Percentiles rank a stretch among this genome's conserved stretches.
Evolutionary conservation across 2,888 invertebrate genomes (phyloP).

Genomic region (Pyrrhia umbra): DNA sequence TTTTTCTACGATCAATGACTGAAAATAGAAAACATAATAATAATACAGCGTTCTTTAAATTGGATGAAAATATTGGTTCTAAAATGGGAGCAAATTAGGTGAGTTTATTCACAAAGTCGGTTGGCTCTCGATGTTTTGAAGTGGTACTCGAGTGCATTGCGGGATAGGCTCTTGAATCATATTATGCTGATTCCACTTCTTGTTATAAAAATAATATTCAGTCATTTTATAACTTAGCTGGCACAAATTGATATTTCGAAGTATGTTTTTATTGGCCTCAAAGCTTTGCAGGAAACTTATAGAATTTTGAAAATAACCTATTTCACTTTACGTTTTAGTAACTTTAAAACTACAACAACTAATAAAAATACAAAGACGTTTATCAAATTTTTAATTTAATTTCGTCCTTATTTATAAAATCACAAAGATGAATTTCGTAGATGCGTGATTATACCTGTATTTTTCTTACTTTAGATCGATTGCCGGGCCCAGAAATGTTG

Average conservation of each 20-base stretch:
- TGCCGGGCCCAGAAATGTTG: not conserved
- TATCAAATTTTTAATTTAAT: no score
- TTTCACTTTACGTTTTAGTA: no score
- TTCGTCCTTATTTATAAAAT: no score
- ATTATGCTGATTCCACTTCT: conserved; percentile 31
- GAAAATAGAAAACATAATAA: conserved; percentile 15
- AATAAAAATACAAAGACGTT: no score
- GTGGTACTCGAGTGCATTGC: conserved; percentile 48
- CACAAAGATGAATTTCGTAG: no score
- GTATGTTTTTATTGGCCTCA: not conserved
- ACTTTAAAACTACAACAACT: no score
- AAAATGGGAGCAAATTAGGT: conserved; percentile 48
- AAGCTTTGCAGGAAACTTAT: no score
- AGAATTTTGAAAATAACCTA: no score
- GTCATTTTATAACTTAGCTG: not conserved
- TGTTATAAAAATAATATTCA: conserved; percentile 25
- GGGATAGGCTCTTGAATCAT: conserved; percentile 39
- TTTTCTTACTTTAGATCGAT: no score
- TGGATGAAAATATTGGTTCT: conserved; percentile 35
- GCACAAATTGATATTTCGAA: not conserved
- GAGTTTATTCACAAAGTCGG: conserved; percentile 56
- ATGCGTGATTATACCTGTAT: no score
- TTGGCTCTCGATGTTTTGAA: conserved; percentile 45
- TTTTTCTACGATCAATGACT: not conserved
- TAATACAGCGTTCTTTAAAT: not conserved